These are phyloP conservation scores for Peucedramus taeniatus DNA, from an alignment of 2,113 vertebrate genomes.

Conservation along the genomic window DNA sequence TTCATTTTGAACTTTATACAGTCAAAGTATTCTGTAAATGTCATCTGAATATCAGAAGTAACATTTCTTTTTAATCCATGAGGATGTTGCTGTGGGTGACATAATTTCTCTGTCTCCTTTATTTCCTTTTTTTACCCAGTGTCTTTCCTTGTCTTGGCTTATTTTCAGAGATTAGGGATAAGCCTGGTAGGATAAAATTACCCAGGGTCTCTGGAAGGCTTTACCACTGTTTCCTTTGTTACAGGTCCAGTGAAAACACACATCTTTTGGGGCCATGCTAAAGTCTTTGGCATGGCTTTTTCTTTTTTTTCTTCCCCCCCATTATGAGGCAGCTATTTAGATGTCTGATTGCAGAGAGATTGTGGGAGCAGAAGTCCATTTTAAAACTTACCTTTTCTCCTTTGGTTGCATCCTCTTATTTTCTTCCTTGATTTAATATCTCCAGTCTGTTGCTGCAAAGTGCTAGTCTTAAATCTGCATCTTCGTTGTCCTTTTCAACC, in stretches of 20 bases:
- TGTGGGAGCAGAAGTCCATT: neutral
- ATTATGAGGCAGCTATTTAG: neutral
- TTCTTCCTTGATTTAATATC: neutral
- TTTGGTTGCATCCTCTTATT: neutral
- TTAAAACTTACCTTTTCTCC: neutral
- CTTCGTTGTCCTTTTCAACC: neutral
- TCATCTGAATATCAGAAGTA: neutral
- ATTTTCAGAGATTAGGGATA: neutral
- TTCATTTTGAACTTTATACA: neutral
- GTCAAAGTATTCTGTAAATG: neutral
- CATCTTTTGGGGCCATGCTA: neutral
- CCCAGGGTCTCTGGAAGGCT: neutral
- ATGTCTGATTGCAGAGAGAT: neutral
- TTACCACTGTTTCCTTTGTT: neutral
- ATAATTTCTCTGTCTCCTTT: neutral
- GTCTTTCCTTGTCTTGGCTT: neutral
- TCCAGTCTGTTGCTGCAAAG: neutral
- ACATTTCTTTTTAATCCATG: neutral
- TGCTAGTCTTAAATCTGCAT: neutral
- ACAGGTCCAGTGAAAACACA: neutral
- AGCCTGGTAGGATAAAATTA: neutral
- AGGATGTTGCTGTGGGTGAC: neutral
- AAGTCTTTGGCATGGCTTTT: neutral
- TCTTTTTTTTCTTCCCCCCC: too few species aligned
- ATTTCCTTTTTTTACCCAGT: neutral